Evolutionary conservation across 2,797 vertebrate genomes (phyloP), one percentile per base, ranked within the genome.

Genomic region (Falco rusticolus): DNA sequence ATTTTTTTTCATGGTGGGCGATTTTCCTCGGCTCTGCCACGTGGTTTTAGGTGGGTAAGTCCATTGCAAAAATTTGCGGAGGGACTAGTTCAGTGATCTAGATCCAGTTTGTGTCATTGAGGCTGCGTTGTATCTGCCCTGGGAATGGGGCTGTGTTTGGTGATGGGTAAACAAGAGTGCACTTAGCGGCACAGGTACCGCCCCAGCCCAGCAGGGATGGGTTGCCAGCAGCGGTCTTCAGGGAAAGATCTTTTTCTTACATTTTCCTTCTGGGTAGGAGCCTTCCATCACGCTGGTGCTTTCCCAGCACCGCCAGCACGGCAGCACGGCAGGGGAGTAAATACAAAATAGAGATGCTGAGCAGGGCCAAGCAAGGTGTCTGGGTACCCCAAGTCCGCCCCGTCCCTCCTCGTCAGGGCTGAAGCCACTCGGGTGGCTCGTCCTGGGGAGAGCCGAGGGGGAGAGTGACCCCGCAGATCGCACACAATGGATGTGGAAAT

Each of bases 331-430:
- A 34, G 31, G 29, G 33, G 34, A 68, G 20, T 65, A 70, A 80
- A 65, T 56, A 34, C 1, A 11, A 81, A 81, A 47, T 4, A 65
- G 54, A 43, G 41, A 25, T 74, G 66, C 45, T 88, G 66, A 87
- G 43, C 16, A 74, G 75, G 57, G 68, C 37, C 0, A 1, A 45
- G 43, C 2, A 0, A 37, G 18, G 20, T n/a, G 22, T 72, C 39
- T 3, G 2, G 9, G 9, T 82, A 45, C 16, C 14, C 26, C 0
- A 0, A 70, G 8, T 63, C 45, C 9, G 4, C 16, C 10, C 31
- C 26, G 39, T 76, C 21, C 16, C 31, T 63, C 34, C 4, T 84
- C 71, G 57, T 78, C 1, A 1, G 25, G 29, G 17, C 59, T 64
- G 28, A 41, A 76, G 59, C 63, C 15, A 2, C 34, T 28, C 5